Evolutionary conservation across 2,888 invertebrate genomes (phyloP), one percentile per base, ranked within the genome.

Genomic region (Morpho achilles): DNA sequence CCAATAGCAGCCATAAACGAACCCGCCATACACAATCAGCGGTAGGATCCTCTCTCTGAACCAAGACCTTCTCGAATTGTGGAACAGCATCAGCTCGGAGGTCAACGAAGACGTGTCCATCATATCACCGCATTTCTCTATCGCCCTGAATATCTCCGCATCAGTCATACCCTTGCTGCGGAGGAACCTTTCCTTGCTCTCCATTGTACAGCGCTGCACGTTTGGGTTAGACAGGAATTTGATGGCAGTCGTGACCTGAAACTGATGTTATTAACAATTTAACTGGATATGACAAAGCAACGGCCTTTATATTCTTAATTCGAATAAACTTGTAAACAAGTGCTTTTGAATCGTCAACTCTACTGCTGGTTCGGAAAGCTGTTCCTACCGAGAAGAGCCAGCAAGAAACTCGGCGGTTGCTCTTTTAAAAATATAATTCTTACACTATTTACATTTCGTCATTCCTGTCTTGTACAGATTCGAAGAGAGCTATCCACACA

Each of bases 191-290:
- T 96, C 95, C 73, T 96, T 96, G 78, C 96, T 95, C 58, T 93
- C 92, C 56, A 95, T 76, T 0, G 96, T 94, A 70, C 95, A 96
- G 67, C 93, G 90, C 54, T 93, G 92, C 2, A 97, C 96, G 79
- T 95, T 96, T n/a, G 95, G 95, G 86, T 97, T 97, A 79, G 94
- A 93, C 54, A 97, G 87, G 87, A 97, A 97, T 74, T 95, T 96
- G 3, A 97, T 93, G 6, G 97, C 97, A 9, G 97, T 97, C 68
- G 93, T 92, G 62, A 97, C 94, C 97, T 97, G 79, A 32, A 90
- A 82, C 53, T 68, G 46, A 32, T 8, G 40, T 39, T 53, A 32
- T 2, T 32, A 32, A 32, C 8, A 53, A 40, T 53, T 52, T 10
- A 52, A 44, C 39, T 9, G 45, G 43, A n/a, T 43, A 43, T 43